A percentile compares a stretch with the other conserved stretches of the same genome.
phyloP scores from a whole-genome alignment of 1,140 invertebrate genomes.

The Armadillidium nasatum region DNA sequence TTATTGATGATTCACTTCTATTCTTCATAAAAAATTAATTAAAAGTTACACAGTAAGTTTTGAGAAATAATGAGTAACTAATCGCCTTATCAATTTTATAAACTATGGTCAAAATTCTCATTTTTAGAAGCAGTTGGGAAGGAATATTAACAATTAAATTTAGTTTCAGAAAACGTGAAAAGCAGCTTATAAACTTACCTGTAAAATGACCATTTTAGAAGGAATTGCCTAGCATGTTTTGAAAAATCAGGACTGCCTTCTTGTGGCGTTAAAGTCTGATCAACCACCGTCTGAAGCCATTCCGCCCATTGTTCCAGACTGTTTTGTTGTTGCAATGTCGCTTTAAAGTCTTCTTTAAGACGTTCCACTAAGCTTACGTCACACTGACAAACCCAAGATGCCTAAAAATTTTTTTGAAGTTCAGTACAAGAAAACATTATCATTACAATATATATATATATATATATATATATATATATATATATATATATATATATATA shows the following conservation, averaged over 20 bases:
- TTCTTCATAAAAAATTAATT: too few species aligned
- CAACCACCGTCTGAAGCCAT: constrained; percentile 90
- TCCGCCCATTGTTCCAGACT: constrained; percentile 93
- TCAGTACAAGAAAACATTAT: too few species aligned
- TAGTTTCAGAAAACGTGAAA: neutral
- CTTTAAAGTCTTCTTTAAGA: constrained; percentile 89
- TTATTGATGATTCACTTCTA: too few species aligned
- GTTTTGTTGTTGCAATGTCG: constrained; percentile 84
- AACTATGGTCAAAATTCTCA: too few species aligned
- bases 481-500: constrained; percentile 26
- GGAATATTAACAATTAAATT: too few species aligned
- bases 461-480: too few species aligned
- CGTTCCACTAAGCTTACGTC: constrained; percentile 77
- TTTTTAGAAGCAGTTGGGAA: too few species aligned
- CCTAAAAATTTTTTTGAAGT: constrained; percentile 61
- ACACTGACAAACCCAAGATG: constrained; percentile 96
- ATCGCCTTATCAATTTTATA: too few species aligned
- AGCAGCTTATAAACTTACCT: constrained; percentile 59
- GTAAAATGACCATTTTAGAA: constrained; percentile 99
- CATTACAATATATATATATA: too few species aligned
- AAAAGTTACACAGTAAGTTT: too few species aligned
- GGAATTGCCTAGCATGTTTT: constrained; percentile 86
- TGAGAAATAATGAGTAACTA: too few species aligned
- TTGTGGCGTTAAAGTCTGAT: constrained; percentile 79
- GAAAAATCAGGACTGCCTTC: constrained; percentile 78